These are phyloP conservation scores for Lucilia cuprina DNA, from an alignment of 1,140 invertebrate genomes.

Conservation along the genomic window DNA sequence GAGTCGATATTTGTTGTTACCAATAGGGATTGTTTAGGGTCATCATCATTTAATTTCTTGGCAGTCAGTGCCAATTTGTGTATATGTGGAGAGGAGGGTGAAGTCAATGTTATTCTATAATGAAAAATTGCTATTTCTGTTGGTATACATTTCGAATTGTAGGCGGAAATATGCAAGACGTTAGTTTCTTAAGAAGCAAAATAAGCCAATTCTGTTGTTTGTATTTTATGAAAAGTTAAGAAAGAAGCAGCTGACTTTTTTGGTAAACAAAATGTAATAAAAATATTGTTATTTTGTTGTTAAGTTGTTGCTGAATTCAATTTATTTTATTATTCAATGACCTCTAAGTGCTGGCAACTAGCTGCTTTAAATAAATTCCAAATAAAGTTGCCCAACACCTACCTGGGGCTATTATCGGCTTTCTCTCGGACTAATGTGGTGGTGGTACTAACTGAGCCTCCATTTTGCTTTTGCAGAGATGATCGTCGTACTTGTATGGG, in stretches of 20 bases:
- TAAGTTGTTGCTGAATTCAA: not conserved
- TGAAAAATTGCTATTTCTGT: slow-evolving; percentile 54
- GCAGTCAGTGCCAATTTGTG: slow-evolving; percentile 57
- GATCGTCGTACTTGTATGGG: slow-evolving; percentile 56
- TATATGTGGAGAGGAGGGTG: slow-evolving; percentile 60
- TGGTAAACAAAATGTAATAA: not conserved
- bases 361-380: slow-evolving; percentile 20
- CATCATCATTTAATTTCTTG: not conserved
- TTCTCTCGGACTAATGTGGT: slow-evolving; percentile 57
- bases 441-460: slow-evolving; percentile 42
- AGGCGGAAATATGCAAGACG: not conserved
- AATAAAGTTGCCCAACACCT: slow-evolving; percentile 34
- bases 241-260: not conserved
- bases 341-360: slow-evolving; percentile 31
- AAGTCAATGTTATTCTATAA: slow-evolving; percentile 61
- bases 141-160: slow-evolving; percentile 32
- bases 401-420: slow-evolving; percentile 61
- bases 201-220: not conserved
- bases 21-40: not conserved
- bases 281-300: not conserved
- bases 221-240: not conserved
- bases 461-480: slow-evolving; percentile 32
- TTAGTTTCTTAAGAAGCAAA: not conserved
- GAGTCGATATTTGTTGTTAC: not conserved
- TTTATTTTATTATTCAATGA: slow-evolving; percentile 23